Base-by-base conservation (phyloP, 2,888 invertebrate species). In the Dryocosmus kuriphilus region DNA sequence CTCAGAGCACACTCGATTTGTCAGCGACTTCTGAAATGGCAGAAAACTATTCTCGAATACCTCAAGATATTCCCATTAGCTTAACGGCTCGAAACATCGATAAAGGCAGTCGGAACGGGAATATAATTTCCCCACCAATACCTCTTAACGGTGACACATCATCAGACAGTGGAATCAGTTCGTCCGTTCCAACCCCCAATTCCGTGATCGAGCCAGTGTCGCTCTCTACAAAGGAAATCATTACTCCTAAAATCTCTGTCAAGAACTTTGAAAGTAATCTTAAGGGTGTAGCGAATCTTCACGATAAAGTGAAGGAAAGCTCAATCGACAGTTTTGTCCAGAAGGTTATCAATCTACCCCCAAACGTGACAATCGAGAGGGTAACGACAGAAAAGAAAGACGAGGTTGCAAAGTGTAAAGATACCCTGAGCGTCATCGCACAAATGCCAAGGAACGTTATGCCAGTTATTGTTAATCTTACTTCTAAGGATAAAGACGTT, bases 131-230 rank as follows among this genome's bases (percentile, higher is more conserved):
- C 65, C 91, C 91, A 0, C 90, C 91, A 14, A 90, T 90, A 83
- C 90, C 91, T 0, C 77, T 91, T 5, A 91, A 91, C 75, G 91
- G 91, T 6, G 91, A 91, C 81, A 89, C 90, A 0, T 91, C 91
- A 6, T 91, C 91, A 2, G 91, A 91, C 79, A 91, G 90, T 77
- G 91, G 90, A 27, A 91, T 91, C 57, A 90, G 91, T 79, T 90
- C 90, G 3, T 89, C 90, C 0, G 89, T 89, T 35, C 89, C 90
- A 32, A 90, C 90, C 11, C 90, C 90, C 1, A 90, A 89, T 80
- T 90, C 90, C 8, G 79, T 89, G 11, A 85, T 85, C 60, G 90
- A 90, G 79, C 89, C 90, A 22, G 89, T 90, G 1, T 89, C 90
- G 1, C 82, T 90, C 5, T 90, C 90, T 11, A 90, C 89, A 2